phyloP scores from a whole-genome alignment of 2,113 vertebrate genomes.

The Cisticola juncidis region DNA sequence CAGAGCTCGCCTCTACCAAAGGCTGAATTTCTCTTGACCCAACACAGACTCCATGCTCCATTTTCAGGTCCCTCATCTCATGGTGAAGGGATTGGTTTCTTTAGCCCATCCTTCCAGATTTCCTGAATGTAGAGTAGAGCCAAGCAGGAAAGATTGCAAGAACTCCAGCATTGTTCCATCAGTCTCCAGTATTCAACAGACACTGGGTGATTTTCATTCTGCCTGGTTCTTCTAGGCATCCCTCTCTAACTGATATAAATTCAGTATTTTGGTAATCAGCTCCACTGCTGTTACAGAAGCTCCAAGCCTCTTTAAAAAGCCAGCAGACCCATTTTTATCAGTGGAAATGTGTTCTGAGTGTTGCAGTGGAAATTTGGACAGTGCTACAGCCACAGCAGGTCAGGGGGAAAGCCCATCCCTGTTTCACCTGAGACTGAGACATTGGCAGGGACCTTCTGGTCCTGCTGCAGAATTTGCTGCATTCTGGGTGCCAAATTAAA shows the following conservation, averaged over 20 bases:
- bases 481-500: not conserved
- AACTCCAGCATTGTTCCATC: not conserved
- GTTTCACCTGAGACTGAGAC: not conserved
- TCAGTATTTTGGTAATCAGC: not conserved
- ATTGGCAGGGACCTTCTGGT: not conserved
- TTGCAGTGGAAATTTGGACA: not conserved
- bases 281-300: not conserved
- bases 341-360: not conserved
- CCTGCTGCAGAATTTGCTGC: too few species aligned
- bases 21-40: not conserved
- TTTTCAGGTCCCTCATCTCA: not conserved
- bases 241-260: not conserved
- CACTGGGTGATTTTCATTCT: not conserved
- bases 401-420: not conserved
- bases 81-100: not conserved
- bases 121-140: not conserved
- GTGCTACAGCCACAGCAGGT: not conserved
- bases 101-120: not conserved
- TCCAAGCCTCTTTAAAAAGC: not conserved
- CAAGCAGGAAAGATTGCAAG: not conserved
- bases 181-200: not conserved
- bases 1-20: rapidly evolving
- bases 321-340: not conserved
- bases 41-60: rapidly evolving
- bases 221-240: not conserved